Evolutionary conservation across 2,113 vertebrate species (phyloP).

Genomic region (Crypturellus undulatus): DNA sequence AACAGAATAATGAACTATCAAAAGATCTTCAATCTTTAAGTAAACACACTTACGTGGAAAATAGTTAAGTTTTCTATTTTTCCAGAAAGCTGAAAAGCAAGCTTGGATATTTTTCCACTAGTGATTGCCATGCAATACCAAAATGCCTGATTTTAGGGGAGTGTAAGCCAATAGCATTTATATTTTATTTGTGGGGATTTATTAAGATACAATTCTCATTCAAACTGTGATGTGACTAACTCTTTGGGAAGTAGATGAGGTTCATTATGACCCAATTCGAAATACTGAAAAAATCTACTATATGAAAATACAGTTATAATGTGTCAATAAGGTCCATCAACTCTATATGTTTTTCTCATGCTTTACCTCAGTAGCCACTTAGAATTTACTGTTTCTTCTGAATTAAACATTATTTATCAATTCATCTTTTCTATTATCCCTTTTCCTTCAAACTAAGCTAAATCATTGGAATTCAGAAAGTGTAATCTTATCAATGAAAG

Average conservation of each 20-base stretch:
- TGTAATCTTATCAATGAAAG: not conserved
- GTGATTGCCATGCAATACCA: not conserved
- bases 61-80: not conserved
- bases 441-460: not conserved
- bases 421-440: not conserved
- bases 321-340: not conserved
- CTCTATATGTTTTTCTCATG: not conserved
- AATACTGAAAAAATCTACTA: not conserved
- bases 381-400: not conserved
- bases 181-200: not conserved
- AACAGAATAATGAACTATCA: not conserved
- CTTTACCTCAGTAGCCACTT: not conserved
- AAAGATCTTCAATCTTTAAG: rapidly evolving
- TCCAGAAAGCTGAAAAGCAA: not conserved
- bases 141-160: not conserved
- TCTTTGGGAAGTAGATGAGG: not conserved
- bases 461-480: not conserved
- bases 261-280: not conserved
- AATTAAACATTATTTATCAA: not conserved
- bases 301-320: not conserved
- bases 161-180: not conserved
- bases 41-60: not conserved
- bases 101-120: not conserved
- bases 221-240: not conserved
- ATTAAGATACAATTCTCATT: not conserved